phyloP scores from a whole-genome alignment of 1,140 invertebrate species.

The Calosoma granatense region DNA sequence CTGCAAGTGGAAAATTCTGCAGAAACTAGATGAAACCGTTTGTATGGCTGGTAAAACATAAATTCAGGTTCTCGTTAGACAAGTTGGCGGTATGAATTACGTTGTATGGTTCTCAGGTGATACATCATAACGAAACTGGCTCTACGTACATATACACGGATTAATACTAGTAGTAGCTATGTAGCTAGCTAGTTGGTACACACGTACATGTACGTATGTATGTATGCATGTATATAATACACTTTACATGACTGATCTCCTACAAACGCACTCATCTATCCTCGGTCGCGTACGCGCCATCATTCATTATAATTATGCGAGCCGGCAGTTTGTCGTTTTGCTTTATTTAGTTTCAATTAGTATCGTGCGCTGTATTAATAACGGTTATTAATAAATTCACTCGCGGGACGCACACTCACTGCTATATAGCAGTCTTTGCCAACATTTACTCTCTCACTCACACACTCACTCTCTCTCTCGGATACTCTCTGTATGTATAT shows the following conservation, averaged over 20 bases:
- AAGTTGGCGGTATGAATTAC: no score
- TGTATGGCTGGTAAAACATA: no score
- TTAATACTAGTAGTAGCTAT: no score
- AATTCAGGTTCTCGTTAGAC: no score
- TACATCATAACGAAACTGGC: no score
- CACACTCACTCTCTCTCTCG: not conserved
- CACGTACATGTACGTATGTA: not conserved
- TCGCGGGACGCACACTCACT: not conserved
- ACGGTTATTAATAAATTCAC: constrained; percentile 8
- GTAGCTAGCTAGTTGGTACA: no score
- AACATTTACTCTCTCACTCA: no score
- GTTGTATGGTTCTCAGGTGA: no score
- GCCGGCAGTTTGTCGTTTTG: not conserved
- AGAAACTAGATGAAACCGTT: no score
- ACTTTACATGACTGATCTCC: not conserved
- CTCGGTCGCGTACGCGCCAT: not conserved
- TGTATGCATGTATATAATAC: not conserved
- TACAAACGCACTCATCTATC: constrained; percentile 5
- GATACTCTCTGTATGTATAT: not conserved
- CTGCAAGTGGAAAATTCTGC: not conserved
- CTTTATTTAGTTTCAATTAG: constrained; percentile 9
- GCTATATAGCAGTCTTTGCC: not conserved
- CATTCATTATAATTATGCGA: constrained; percentile 6
- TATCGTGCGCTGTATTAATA: not conserved
- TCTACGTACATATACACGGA: no score